Evolutionary conservation across 2,888 invertebrate genomes (phyloP).

Genomic region (Hydropsyche betteni): DNA sequence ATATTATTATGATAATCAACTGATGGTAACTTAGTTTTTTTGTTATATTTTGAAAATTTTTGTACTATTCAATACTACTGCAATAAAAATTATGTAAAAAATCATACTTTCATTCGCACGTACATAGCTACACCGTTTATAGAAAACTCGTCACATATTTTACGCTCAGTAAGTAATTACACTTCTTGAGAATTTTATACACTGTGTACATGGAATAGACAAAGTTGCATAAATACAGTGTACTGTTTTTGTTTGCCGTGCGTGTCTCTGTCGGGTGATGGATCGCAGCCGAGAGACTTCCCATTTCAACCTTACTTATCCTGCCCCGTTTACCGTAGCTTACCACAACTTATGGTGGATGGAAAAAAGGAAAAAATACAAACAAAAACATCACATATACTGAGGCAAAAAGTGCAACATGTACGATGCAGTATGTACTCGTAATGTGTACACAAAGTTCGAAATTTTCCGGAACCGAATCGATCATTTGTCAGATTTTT

Average conservation of each 20-base stretch:
- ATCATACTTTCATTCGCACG: too few species aligned
- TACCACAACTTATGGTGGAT: conserved; percentile 24
- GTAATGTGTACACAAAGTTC: too few species aligned
- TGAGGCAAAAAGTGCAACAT: not conserved
- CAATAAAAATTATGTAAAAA: not conserved
- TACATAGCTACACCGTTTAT: too few species aligned
- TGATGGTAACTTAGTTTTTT: too few species aligned
- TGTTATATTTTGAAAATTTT: not conserved
- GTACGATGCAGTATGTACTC: not conserved
- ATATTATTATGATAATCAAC: too few species aligned
- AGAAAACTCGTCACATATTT: not conserved
- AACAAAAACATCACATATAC: not conserved
- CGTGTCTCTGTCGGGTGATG: conserved; percentile 39
- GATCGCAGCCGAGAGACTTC: conserved; percentile 39
- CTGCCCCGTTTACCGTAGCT: conserved; percentile 25
- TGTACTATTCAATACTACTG: not conserved
- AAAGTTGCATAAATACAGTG: conserved; percentile 39
- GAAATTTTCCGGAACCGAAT: too few species aligned
- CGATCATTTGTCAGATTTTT: too few species aligned
- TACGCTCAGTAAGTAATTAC: not conserved
- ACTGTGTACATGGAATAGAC: not conserved
- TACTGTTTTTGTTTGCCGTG: conserved; percentile 40
- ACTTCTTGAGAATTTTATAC: too few species aligned
- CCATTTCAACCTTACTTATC: conserved; percentile 32
- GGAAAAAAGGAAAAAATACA: conserved; percentile 11